Evolutionary conservation across 2,888 invertebrate genomes (phyloP).

Genomic region (Leucophora obtusa): DNA sequence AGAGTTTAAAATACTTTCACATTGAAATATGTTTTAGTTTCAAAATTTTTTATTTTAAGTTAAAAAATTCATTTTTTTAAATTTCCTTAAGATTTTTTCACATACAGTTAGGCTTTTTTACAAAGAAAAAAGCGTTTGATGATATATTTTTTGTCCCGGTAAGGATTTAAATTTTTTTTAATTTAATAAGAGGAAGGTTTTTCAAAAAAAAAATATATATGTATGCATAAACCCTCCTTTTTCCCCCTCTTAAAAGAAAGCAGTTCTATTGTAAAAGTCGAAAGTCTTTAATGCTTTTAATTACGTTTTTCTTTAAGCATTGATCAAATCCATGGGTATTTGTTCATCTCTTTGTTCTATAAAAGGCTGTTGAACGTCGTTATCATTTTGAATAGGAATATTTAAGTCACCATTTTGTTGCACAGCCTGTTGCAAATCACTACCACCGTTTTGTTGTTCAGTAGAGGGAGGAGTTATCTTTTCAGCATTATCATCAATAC

Average conservation of each 20-base stretch:
- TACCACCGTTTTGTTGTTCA: conserved; percentile 39
- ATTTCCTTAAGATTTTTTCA: conserved; percentile 43
- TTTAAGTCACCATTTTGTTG: conserved; percentile 40
- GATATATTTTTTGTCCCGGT: conserved; percentile 41
- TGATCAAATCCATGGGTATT: conserved; percentile 51
- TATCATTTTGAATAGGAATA: conserved; percentile 47
- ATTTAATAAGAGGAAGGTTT: conserved; percentile 41
- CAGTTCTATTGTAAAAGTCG: conserved; percentile 23
- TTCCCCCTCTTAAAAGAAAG: conserved; percentile 46
- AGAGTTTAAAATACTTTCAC: conserved; percentile 41
- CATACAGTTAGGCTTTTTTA: conserved; percentile 56
- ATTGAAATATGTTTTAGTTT: conserved; percentile 29
- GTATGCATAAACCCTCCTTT: neutral
- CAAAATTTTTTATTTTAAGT: conserved; percentile 48
- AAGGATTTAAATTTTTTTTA: conserved; percentile 31
- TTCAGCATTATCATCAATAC: conserved; percentile 18
- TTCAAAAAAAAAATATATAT: neutral
- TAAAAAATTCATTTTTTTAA: conserved; percentile 29
- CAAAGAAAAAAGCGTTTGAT: conserved; percentile 53
- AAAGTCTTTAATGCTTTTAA: conserved; percentile 44
- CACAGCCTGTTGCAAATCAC: conserved; percentile 38
- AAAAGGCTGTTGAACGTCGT: neutral
- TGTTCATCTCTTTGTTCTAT: conserved; percentile 31
- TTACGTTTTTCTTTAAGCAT: conserved; percentile 51
- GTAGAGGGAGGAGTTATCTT: no score